Evolutionary conservation across 2,797 vertebrate species (phyloP).

Genomic region (Muscicapa comitata): DNA sequence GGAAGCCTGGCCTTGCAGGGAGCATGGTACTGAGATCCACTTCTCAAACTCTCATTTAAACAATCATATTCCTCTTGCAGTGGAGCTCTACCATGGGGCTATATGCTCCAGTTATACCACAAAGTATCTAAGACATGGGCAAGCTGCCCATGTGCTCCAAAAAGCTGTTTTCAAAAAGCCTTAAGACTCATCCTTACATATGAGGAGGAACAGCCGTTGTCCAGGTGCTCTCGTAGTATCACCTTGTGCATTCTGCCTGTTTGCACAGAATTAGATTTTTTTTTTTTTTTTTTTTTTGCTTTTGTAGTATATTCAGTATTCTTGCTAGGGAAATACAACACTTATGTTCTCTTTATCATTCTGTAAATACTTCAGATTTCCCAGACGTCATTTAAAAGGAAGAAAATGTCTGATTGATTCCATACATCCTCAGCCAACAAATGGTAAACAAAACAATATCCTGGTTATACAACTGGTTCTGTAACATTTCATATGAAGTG

Average conservation of each 20-base stretch:
- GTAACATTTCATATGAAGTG: background rate
- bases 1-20: background rate
- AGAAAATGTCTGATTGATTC: background rate
- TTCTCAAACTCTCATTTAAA: background rate
- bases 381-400: background rate
- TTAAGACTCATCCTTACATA: rapidly evolving
- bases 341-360: background rate
- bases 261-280: background rate
- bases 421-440: background rate
- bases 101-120: background rate
- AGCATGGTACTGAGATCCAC: background rate
- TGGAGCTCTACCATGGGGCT: background rate
- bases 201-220: background rate
- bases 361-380: background rate
- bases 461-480: background rate
- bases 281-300: background rate
- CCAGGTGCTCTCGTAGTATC: background rate
- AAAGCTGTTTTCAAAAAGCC: background rate
- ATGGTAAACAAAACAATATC: background rate
- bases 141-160: background rate
- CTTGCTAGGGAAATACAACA: background rate
- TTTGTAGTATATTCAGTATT: background rate
- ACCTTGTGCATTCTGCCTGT: background rate
- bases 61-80: background rate
- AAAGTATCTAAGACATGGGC: background rate